Percentiles rank a stretch among this genome's conserved stretches.
These are phyloP conservation scores for Nothocercus nigrocapillus DNA, from an alignment of 2,113 vertebrate species.

Conservation along the genomic window DNA sequence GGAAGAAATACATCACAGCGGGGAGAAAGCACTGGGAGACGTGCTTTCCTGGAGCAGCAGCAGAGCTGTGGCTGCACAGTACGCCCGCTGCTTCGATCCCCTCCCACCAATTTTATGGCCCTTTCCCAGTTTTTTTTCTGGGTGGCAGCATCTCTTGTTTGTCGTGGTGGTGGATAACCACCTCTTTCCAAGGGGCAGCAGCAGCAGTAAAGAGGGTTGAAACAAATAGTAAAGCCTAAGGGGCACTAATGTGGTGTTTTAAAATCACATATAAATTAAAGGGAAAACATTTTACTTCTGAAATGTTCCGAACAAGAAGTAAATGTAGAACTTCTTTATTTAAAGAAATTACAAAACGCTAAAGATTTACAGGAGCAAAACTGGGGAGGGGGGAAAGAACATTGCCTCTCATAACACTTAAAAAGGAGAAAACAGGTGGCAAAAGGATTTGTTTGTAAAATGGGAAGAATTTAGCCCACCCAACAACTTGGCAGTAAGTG, in stretches of 20 bases:
- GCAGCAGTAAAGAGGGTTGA: accelerated
- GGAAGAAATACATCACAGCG: background rate
- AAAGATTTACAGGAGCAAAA: background rate
- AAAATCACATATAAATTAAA: background rate
- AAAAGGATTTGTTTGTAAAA: conserved; percentile 3
- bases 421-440: background rate
- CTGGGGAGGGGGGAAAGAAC: background rate
- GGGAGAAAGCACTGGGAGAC: background rate
- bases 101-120: background rate
- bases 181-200: background rate
- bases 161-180: background rate
- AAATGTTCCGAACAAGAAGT: background rate
- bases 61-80: background rate
- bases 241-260: background rate
- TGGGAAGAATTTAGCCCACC: background rate
- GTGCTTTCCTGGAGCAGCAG: background rate
- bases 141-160: background rate
- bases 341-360: background rate
- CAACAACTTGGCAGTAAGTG: background rate
- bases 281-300: background rate
- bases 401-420: background rate
- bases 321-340: background rate
- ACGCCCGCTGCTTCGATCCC: accelerated
- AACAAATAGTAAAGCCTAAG: background rate
- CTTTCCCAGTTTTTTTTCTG: background rate